phyloP scores from a whole-genome alignment of 2,113 vertebrate species.

The Caranx melampygus region DNA sequence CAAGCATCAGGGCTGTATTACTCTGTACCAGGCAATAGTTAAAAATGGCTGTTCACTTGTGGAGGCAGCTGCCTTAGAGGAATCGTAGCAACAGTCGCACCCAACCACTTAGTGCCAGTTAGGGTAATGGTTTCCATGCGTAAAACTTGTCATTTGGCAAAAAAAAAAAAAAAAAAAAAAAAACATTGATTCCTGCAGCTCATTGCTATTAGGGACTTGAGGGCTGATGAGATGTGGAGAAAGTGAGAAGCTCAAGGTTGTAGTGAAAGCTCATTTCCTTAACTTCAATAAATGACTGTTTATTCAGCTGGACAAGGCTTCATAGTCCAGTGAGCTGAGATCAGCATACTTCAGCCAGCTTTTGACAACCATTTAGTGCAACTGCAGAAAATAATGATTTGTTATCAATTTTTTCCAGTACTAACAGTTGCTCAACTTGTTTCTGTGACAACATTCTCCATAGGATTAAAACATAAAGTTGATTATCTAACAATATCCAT shows the following conservation, averaged over 20 bases:
- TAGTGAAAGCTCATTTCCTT: conserved; percentile 39
- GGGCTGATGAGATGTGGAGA: conserved; percentile 55
- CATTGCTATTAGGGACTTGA: conserved; percentile 34
- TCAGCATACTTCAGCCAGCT: background rate
- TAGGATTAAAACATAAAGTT: too few relatives aligned
- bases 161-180: background rate
- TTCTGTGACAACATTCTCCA: too few relatives aligned
- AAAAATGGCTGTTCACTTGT: conserved; percentile 58
- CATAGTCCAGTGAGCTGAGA: background rate
- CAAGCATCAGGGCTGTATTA: conserved; percentile 54
- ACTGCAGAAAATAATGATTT: background rate
- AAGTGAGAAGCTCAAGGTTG: conserved; percentile 43
- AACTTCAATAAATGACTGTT: conserved; percentile 39
- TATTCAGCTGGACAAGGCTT: conserved; percentile 4
- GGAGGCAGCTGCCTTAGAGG: conserved; percentile 48
- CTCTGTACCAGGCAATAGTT: conserved; percentile 21
- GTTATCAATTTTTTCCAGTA: too few relatives aligned
- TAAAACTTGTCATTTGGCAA: conserved; percentile 53
- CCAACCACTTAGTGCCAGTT: conserved; percentile 58
- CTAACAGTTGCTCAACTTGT: too few relatives aligned
- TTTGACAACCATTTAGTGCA: background rate
- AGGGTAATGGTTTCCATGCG: conserved; percentile 40
- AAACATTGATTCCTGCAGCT: conserved; percentile 46
- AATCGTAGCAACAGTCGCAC: conserved; percentile 40
- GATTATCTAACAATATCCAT: too few relatives aligned